Conservation (phyloP, 2,113 vertebrate species). For the Eptatretus burgeri region DNA sequence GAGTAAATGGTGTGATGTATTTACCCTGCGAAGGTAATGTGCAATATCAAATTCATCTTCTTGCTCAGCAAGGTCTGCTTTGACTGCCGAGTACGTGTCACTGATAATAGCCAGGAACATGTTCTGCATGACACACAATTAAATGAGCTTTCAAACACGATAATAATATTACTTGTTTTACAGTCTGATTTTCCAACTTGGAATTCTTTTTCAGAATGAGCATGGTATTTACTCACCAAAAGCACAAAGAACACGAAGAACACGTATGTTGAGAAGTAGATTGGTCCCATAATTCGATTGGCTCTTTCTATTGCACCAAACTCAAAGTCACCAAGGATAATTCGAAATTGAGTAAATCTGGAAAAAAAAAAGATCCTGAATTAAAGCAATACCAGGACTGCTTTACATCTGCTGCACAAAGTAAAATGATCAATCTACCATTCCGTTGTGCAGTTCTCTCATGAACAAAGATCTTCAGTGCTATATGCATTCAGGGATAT, state of each 20-base stretch:
- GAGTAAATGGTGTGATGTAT: neutral
- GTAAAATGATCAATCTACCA: no score
- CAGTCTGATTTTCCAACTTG: no score
- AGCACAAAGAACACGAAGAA: constrained; percentile 24
- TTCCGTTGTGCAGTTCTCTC: no score
- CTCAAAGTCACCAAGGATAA: constrained; percentile 25
- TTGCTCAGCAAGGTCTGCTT: constrained; percentile 1
- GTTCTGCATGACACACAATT: neutral
- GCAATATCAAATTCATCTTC: constrained; percentile 6
- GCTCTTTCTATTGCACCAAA: constrained; percentile 19
- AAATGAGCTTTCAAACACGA: no score
- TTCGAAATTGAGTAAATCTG: constrained; percentile 26
- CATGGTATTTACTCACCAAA: constrained; percentile 17
- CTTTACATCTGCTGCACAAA: no score
- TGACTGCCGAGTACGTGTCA: constrained; percentile 7
- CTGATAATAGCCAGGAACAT: constrained; percentile 8
- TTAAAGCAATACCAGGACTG: no score
- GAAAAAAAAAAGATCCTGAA: constrained; percentile 7
- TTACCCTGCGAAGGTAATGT: constrained; percentile 2
- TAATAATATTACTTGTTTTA: no score
- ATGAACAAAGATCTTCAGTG: no score
- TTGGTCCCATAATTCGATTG: constrained; percentile 18
- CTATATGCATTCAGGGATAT: no score
- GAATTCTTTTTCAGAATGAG: neutral
- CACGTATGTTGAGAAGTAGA: constrained; percentile 27